These are phyloP conservation scores for Tetranychus truncatus DNA, from an alignment of 2,888 invertebrate genomes.

Conservation along the genomic window DNA sequence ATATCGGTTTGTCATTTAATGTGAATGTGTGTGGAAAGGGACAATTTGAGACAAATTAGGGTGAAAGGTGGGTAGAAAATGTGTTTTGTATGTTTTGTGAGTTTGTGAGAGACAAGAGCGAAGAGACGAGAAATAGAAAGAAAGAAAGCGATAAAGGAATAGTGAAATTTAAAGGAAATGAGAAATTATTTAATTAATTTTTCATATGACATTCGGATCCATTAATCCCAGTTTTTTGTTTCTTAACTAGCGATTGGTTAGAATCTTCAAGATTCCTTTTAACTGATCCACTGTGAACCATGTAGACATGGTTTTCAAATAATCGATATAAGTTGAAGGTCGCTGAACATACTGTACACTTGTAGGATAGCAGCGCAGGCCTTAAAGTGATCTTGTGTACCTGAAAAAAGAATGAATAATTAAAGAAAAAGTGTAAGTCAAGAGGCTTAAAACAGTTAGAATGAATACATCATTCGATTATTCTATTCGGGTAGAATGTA, in stretches of 20 bases:
- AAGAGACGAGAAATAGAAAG: neutral
- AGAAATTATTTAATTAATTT: neutral
- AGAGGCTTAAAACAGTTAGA: neutral
- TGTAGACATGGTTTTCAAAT: slow-evolving; percentile 81
- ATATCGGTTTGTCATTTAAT: neutral
- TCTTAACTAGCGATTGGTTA: slow-evolving; percentile 7
- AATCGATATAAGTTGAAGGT: slow-evolving; percentile 88
- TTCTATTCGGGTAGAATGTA: neutral
- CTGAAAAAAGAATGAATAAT: slow-evolving; percentile 12
- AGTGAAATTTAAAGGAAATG: neutral
- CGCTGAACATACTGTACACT: slow-evolving; percentile 83
- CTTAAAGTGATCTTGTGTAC: slow-evolving; percentile 79
- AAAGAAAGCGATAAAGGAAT: neutral
- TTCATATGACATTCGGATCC: slow-evolving; percentile 11
- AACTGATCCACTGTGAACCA: slow-evolving; percentile 60
- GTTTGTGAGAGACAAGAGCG: too few relatives aligned
- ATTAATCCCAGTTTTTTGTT: slow-evolving; percentile 7
- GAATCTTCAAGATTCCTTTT: slow-evolving; percentile 17
- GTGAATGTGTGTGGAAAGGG: neutral
- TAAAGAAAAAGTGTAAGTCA: neutral
- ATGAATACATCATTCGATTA: neutral
- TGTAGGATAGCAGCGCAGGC: slow-evolving; percentile 79
- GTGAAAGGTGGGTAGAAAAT: neutral
- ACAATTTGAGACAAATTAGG: neutral
- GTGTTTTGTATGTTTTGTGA: neutral